These are phyloP conservation scores for Palythoa grandiflora DNA, from an alignment of 92 coral and sea anemone genomes.

Conservation along the genomic window DNA sequence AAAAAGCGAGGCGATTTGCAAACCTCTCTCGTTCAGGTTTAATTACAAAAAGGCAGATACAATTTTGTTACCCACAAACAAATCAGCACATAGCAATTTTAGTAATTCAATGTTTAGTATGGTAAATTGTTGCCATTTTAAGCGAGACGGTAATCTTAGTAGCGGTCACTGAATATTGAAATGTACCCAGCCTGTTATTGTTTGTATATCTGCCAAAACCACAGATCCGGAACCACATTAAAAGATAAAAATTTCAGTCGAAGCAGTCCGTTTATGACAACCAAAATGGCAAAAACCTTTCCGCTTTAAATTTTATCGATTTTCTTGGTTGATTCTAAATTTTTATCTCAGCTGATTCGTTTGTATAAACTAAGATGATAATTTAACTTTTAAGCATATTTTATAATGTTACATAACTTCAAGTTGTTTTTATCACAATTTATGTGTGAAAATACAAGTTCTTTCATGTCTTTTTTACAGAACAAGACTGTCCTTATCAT, in stretches of 20 bases:
- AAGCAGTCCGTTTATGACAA: neutral
- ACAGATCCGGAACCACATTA: slow-evolving; percentile 20
- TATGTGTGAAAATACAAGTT: neutral
- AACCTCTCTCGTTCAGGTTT: neutral
- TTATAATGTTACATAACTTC: neutral
- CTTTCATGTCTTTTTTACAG: neutral
- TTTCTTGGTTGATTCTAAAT: neutral
- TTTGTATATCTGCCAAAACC: slow-evolving; percentile 8
- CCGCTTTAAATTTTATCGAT: neutral
- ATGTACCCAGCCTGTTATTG: slow-evolving; percentile 1
- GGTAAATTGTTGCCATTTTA: neutral
- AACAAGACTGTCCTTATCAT: neutral
- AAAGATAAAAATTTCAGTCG: neutral
- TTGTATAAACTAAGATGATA: neutral
- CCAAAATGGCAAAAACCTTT: neutral
- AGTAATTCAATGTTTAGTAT: neutral
- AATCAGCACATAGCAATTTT: neutral
- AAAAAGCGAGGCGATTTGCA: neutral
- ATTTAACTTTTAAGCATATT: neutral
- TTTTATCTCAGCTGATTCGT: neutral
- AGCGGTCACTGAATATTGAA: neutral
- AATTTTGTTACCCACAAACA: neutral
- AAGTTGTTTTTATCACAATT: neutral
- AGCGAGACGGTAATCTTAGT: slow-evolving; percentile 38
- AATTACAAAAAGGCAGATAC: neutral